Evolutionary conservation across 2,797 vertebrate species (phyloP), one percentile per base, ranked within the genome.

Genomic region (Microctenopoma stevenorrisi): DNA sequence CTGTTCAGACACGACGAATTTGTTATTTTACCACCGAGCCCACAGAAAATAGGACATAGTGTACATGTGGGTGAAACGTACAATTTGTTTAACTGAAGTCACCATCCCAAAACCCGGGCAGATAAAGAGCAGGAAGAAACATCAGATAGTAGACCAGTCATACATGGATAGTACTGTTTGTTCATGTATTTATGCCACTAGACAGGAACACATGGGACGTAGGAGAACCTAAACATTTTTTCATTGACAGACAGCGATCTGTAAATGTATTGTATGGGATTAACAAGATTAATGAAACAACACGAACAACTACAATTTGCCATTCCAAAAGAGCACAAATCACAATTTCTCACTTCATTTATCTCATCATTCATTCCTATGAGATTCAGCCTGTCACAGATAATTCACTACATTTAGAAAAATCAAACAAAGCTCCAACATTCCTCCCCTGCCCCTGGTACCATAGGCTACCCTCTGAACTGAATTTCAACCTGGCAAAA

Each of bases 401-500:
- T 92, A 92, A 94, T 92, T 93, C 90, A 92, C 67, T 72, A 88
- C 84, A 88, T 91, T 87, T 82, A 81, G 83, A 91, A 88, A 90
- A 42, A 91, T 91, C 81, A 81, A 85, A 86, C 86, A 82, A 86
- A 88, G 76, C 86, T 85, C 71, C 81, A 76, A 66, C 91, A 93
- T 93, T 94, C 92, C 89, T 91, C 48, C 60, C 26, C 67, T 62
- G 89, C 76, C 91, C 86, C 91, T 91, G 90, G 91, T 89, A 90
- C 91, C 80, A 85, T 85, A 70, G 69, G 76, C 77, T 76, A 74
- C 79, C 50, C 76, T 79, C 30, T 46, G 7, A 55, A 86, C 47
- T 62, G 50, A 78, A 85, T 64, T 76, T 58, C 47, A 69, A 72
- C 67, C 46, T 46, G 40, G 65, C 26, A 37, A 44, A 49, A 75